Conservation (phyloP, 1,140 invertebrate species). For the Dolichoris vasculosae region DNA sequence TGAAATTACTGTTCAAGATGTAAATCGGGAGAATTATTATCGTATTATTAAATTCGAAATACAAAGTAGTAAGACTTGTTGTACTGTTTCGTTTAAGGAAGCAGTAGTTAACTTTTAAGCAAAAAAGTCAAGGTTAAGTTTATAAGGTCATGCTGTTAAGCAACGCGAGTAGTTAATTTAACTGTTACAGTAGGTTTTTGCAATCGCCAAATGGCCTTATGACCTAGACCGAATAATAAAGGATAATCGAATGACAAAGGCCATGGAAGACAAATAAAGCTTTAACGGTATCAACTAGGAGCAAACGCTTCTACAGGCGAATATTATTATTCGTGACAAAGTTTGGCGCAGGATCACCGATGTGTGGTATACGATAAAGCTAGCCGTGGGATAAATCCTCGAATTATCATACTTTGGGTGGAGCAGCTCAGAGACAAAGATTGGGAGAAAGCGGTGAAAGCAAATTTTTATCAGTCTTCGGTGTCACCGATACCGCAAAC, state of each 20-base stretch:
- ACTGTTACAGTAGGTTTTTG: neutral
- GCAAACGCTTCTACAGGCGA: neutral
- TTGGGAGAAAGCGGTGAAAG: neutral
- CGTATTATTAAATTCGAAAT: no score
- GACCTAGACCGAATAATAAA: neutral
- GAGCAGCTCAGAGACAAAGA: neutral
- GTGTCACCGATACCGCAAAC: neutral
- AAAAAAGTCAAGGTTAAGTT: no score
- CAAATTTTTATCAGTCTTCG: neutral
- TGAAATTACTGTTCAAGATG: no score
- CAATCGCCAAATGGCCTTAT: neutral
- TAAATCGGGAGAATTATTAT: no score
- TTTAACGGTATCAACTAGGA: neutral
- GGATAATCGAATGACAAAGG: neutral
- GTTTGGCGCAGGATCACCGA: neutral
- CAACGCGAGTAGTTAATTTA: neutral
- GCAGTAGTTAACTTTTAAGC: no score
- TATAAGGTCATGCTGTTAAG: neutral
- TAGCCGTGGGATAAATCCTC: neutral
- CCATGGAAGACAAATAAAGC: neutral
- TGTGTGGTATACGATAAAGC: neutral
- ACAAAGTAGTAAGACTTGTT: no score
- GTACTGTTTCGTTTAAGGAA: no score
- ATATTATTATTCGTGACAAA: neutral
- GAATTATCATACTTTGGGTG: no score